A percentile compares a stretch with the other conserved stretches of the same genome.
These are phyloP conservation scores for Ferrisia virgata DNA, from an alignment of 2,888 invertebrate genomes.

Conservation along the genomic window DNA sequence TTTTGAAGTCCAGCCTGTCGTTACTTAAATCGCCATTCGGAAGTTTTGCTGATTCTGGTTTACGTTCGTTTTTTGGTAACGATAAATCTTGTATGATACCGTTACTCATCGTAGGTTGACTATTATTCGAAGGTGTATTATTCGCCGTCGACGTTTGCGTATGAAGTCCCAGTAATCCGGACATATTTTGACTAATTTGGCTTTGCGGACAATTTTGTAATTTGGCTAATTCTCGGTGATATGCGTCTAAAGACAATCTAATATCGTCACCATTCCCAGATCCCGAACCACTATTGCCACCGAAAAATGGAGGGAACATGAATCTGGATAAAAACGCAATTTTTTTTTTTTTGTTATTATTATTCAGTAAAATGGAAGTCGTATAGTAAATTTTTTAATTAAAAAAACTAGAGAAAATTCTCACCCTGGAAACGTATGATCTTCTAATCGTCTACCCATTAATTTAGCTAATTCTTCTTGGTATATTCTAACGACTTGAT, in stretches of 20 bases:
- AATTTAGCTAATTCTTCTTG: conserved; percentile 92
- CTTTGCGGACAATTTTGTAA: conserved; percentile 54
- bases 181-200: conserved; percentile 49
- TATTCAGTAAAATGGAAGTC: neutral
- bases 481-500: conserved; percentile 90
- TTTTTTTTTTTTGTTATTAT: neutral
- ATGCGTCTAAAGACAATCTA: conserved; percentile 83
- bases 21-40: conserved; percentile 40
- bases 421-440: conserved; percentile 54
- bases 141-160: conserved; percentile 59
- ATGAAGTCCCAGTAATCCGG: conserved; percentile 71
- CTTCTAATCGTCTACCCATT: conserved; percentile 73
- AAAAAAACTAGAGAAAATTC: neutral
- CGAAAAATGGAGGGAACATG: conserved; percentile 82
- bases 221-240: conserved; percentile 89
- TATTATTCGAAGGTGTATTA: conserved; percentile 48
- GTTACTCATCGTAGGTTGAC: conserved; percentile 48
- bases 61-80: conserved; percentile 66
- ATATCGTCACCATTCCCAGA: conserved; percentile 69
- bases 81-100: conserved; percentile 75
- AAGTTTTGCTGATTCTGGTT: conserved; percentile 48
- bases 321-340: conserved; percentile 52
- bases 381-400: neutral
- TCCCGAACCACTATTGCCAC: conserved; percentile 57
- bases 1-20: conserved; percentile 37